Evolutionary conservation across 2,888 invertebrate species (phyloP), one percentile per base, ranked within the genome.

Genomic region (Chelonus formosanus): DNA sequence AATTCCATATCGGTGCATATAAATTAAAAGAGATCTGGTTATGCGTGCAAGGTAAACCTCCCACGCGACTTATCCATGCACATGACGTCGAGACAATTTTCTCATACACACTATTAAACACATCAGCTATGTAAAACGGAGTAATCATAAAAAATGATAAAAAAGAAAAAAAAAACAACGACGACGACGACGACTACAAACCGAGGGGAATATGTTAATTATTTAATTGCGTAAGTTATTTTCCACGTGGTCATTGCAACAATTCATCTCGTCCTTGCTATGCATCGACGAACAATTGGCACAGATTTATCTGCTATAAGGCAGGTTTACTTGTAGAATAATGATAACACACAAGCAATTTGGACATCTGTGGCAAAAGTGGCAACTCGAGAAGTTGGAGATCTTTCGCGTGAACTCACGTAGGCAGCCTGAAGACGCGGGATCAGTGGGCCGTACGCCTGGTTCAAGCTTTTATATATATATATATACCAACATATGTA

Each of bases 21-120:
- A 63, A 73, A 68, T 71, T 67, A 58, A 65, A 69, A 65, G 68
- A 70, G 69, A 70, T 71, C 69, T 72, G 63, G 68, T 71, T 71
- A 67, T 71, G 67, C 68, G 65, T 62, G 70, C 73, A 71, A 73
- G 73, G 73, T 67, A 67, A 73, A 73, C 73, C 73, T 73, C 73
- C 73, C 71, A 73, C 73, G 71, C 73, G 66, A 69, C 61, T 62
- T 64, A 68, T 71, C 66, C 65, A 58, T 71, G 66, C 69, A 65
- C 34, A 58, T 58, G 58, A 58, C 58, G 58, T 43, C 44, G 44
- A 53, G 61, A 61, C 53, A 61, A 60, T 61, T 61, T 61, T 61
- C 61, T 61, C 61, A 63, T 56, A 54, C 31, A 52, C 35, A 6
- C 20, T n/a, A 32, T 53, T 55, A 34, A 40, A 45, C 32, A 63